These are phyloP conservation scores for Enteromius argenteus DNA, from an alignment of 2,797 vertebrate species.

Conservation along the genomic window DNA sequence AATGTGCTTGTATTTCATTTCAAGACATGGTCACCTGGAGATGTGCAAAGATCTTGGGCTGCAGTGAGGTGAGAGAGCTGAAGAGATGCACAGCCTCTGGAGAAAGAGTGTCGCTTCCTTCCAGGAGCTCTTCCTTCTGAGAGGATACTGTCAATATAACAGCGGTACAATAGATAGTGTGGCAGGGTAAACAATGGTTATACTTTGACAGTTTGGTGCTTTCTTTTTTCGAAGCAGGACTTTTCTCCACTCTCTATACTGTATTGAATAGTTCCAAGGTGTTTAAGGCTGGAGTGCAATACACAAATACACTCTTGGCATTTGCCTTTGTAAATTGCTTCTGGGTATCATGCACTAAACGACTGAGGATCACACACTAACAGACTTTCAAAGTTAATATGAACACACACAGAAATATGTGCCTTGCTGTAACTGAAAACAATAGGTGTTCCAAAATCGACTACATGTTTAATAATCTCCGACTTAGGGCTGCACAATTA, in stretches of 20 bases:
- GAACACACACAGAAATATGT: not conserved
- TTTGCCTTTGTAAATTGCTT: not conserved
- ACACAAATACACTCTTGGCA: not conserved
- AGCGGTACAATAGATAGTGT: not conserved
- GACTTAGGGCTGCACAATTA: too few species aligned
- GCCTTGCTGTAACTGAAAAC: not conserved
- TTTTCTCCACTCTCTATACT: not conserved
- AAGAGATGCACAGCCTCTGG: slow-evolving; percentile 78
- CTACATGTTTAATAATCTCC: not conserved
- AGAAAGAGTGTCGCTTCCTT: slow-evolving; percentile 66
- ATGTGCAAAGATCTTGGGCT: slow-evolving; percentile 85
- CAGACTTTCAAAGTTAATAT: not conserved
- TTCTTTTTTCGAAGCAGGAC: not conserved
- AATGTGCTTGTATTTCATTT: not conserved
- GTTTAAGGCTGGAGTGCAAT: not conserved
- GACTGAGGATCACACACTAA: not conserved
- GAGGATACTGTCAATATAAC: slow-evolving; percentile 45
- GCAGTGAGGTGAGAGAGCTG: slow-evolving; percentile 80
- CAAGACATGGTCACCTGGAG: slow-evolving; percentile 74
- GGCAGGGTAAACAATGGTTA: not conserved
- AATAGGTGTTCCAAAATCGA: not conserved
- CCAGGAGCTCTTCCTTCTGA: slow-evolving; percentile 52
- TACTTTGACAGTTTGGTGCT: not conserved
- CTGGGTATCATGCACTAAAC: not conserved
- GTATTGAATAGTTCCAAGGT: not conserved